Evolutionary conservation across 2,888 invertebrate species (phyloP).

Genomic region (Cataglyphis livida): DNA sequence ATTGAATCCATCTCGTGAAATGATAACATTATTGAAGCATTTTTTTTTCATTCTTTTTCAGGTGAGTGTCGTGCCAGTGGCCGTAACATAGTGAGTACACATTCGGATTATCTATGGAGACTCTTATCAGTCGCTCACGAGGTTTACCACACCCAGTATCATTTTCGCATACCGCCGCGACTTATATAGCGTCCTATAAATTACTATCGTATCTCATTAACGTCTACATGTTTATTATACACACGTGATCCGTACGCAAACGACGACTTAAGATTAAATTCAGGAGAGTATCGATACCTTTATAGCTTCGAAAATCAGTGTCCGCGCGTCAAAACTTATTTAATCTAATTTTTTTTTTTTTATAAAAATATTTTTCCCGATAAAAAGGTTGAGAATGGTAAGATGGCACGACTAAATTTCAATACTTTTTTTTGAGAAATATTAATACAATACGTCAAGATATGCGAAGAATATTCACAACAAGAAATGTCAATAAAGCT

Average conservation of each 20-base stretch:
- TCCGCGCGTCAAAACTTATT: background rate
- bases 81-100: slow-evolving; percentile 37
- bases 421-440: background rate
- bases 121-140: slow-evolving; percentile 22
- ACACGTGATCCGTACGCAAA: background rate
- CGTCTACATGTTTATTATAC: slow-evolving; percentile 38
- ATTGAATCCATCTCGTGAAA: background rate
- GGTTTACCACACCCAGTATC: slow-evolving; percentile 65
- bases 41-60: slow-evolving; percentile 55
- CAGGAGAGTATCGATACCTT: background rate
- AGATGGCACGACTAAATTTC: background rate
- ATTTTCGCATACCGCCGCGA: slow-evolving; percentile 62
- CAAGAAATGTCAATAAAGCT: background rate
- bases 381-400: background rate
- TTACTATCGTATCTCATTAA: slow-evolving; percentile 51
- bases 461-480: background rate
- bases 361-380: background rate
- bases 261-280: background rate
- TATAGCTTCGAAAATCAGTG: background rate
- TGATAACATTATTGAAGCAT: slow-evolving; percentile 7
- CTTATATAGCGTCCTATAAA: slow-evolving; percentile 59
- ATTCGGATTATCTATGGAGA: slow-evolving; percentile 29
- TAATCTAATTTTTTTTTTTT: background rate
- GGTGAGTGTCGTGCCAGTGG: slow-evolving; percentile 48
- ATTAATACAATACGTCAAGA: background rate